These are phyloP conservation scores for Panthera tigris DNA, from an alignment of 2,113 vertebrate genomes.

Conservation along the genomic window DNA sequence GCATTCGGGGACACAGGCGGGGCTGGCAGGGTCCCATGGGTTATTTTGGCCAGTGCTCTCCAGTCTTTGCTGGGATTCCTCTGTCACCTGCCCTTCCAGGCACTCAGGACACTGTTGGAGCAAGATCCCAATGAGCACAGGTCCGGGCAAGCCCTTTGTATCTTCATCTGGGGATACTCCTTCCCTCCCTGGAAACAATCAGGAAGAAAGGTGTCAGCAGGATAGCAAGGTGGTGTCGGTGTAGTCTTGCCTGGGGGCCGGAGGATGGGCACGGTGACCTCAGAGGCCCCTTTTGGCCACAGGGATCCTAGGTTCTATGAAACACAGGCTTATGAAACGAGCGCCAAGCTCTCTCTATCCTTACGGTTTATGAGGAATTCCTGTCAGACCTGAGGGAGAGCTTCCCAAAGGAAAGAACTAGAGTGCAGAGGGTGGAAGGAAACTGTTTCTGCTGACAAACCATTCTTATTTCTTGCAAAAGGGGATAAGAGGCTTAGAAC, in stretches of 20 bases:
- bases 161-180: neutral
- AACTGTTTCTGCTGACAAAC: neutral
- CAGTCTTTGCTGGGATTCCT: neutral
- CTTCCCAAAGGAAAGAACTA: neutral
- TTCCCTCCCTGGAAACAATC: neutral
- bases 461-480: neutral
- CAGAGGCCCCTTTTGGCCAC: neutral
- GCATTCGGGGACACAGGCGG: fast-evolving
- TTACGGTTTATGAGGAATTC: neutral
- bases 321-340: neutral
- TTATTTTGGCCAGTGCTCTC: neutral
- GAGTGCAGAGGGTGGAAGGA: fast-evolving
- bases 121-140: neutral
- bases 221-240: too few relatives aligned
- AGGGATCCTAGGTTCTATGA: neutral
- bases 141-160: neutral
- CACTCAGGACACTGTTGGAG: neutral
- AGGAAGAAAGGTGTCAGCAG: neutral
- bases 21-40: neutral
- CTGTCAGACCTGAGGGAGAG: neutral
- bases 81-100: neutral
- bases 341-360: neutral
- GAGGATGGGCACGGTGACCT: neutral
- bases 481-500: neutral
- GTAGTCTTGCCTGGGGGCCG: neutral